Conservation (phyloP, 1,140 invertebrate species). For the Drosophila sp. region DNA sequence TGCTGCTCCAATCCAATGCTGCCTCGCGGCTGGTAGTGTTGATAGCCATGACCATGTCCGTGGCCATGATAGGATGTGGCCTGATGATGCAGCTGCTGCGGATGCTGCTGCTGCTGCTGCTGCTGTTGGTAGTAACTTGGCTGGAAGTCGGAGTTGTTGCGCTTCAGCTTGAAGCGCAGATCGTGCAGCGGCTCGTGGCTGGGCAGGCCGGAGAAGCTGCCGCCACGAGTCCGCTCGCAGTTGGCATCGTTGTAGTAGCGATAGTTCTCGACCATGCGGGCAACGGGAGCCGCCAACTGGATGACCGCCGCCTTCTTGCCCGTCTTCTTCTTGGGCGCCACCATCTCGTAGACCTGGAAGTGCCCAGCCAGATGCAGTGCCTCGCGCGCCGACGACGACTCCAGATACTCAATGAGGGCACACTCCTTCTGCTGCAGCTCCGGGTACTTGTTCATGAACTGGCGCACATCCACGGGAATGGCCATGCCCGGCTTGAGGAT, state of each 20-base stretch:
- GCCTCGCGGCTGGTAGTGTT: slow-evolving; percentile 66
- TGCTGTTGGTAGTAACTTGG: slow-evolving; percentile 65
- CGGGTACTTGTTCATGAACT: slow-evolving; percentile 95
- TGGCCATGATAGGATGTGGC: slow-evolving; percentile 43
- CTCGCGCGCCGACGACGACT: slow-evolving; percentile 92
- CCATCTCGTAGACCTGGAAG: slow-evolving; percentile 82
- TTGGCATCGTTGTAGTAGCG: slow-evolving; percentile 76
- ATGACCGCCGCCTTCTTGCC: slow-evolving; percentile 82
- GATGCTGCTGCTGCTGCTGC: slow-evolving; percentile 5
- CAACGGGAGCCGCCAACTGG: slow-evolving; percentile 73
- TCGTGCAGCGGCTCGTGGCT: slow-evolving; percentile 67
- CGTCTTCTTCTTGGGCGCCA: slow-evolving; percentile 84
- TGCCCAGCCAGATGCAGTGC: slow-evolving; percentile 88
- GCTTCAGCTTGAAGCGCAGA: slow-evolving; percentile 75
- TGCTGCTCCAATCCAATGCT: slow-evolving; percentile 43
- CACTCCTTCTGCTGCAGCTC: slow-evolving; percentile 93
- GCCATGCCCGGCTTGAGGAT: slow-evolving; percentile 94
- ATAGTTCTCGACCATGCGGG: slow-evolving; percentile 84
- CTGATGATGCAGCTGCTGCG: slow-evolving; percentile 22
- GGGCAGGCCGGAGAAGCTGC: slow-evolving; percentile 72
- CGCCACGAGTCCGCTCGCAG: slow-evolving; percentile 79
- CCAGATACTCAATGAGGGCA: slow-evolving; percentile 95
- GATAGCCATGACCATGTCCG: slow-evolving; percentile 49
- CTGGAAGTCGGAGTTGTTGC: slow-evolving; percentile 81
- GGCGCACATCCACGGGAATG: slow-evolving; percentile 94